These are phyloP conservation scores for Agonopterix heracliana DNA, from an alignment of 2,888 invertebrate species.

Conservation along the genomic window DNA sequence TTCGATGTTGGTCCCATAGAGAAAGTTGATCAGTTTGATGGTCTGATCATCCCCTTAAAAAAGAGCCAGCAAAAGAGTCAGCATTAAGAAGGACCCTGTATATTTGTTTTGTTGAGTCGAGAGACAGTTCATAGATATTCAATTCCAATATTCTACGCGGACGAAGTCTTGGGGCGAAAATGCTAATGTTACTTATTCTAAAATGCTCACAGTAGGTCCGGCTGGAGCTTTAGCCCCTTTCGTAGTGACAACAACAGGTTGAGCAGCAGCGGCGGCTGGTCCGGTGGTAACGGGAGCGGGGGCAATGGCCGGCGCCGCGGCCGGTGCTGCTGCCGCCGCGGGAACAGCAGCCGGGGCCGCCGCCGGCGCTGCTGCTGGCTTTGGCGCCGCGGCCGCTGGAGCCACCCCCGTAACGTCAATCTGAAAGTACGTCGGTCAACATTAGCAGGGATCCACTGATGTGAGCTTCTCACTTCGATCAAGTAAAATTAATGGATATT, in stretches of 20 bases:
- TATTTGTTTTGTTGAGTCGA: too few relatives aligned
- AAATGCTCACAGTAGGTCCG: not conserved
- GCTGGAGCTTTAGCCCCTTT: conserved; percentile 22
- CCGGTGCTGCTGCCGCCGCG: conserved; percentile 48
- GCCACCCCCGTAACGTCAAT: conserved; percentile 60
- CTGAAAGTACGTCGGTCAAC: conserved; percentile 20
- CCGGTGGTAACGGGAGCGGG: conserved; percentile 81
- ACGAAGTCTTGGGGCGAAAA: too few relatives aligned
- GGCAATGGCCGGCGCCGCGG: conserved; percentile 68
- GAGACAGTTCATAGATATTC: too few relatives aligned
- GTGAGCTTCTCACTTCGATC: too few relatives aligned
- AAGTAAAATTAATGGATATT: too few relatives aligned
- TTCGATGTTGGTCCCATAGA: too few relatives aligned
- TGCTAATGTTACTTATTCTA: too few relatives aligned
- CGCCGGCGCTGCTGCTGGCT: conserved; percentile 48
- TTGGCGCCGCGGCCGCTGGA: conserved; percentile 43
- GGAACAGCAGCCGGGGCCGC: conserved; percentile 42
- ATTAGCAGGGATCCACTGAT: not conserved
- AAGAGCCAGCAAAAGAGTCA: too few relatives aligned
- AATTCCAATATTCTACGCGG: too few relatives aligned
- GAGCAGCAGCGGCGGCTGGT: conserved; percentile 13
- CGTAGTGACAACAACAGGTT: conserved; percentile 6
- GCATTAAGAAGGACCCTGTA: too few relatives aligned
- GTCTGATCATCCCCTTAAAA: too few relatives aligned
- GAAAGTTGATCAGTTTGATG: too few relatives aligned